Evolutionary conservation across 2,113 vertebrate genomes (phyloP), one percentile per base, ranked within the genome.

Genomic region (Pao palembangensis): DNA sequence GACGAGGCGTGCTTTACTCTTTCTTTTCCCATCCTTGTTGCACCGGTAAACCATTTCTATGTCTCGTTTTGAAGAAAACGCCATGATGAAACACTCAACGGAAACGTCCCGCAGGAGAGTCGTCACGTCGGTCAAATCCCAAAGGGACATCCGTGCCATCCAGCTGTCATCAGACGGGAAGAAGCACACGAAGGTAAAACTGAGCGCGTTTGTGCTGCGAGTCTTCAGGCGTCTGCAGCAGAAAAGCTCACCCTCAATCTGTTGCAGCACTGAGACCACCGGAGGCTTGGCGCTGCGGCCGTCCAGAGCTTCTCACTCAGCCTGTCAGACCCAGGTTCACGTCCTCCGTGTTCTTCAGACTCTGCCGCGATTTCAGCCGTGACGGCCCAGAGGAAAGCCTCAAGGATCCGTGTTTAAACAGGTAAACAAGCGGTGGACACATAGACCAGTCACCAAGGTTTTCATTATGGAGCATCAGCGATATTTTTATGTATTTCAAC

Each of bases 161-260:
- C 4, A 10, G 13, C 64, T 49, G 28, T 51, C 51, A 8, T 23
- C 63, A 54, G 50, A 28, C 58, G 41, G 44, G 56, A 76, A 17
- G 49, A 51, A 65, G n/a, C 56, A 20, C 23, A 54, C 58, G n/a
- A 46, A 77, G 78, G 84, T 88, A 6, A 38, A 17, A 8, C 2
- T 31, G 47, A 17, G 31, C n/a, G 12, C 20, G 21, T 17, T 2
- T 38, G 23, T 2, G 18, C 8, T 34, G 31, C 38, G 3, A 38
- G 1, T 16, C 28, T n/a, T 25, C n/a, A 13, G 16, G 2, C 28
- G 13, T 25, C 46, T 25, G 14, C 38, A 58, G 51, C 31, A 55
- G 44, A 28, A 7, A 6, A 44, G 4, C 44, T 8, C n/a, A 16
- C 15, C 52, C 28, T 77, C 46, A 28, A 60, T 78, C 12, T 52